Base-by-base conservation (phyloP, 2,113 vertebrate genomes). In the Capreolus pygargus region DNA sequence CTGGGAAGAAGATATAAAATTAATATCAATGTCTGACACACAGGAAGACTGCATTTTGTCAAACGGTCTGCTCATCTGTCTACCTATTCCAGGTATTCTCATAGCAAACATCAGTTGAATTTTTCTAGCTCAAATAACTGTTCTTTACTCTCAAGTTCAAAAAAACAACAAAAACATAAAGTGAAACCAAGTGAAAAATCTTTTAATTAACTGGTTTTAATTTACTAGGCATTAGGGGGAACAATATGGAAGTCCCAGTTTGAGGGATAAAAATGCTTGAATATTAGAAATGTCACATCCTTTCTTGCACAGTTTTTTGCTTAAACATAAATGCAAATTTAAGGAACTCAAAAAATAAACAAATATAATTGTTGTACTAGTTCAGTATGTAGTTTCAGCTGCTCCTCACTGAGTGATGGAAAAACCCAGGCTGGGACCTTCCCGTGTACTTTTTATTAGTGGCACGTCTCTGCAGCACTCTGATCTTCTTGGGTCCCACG, bases 141-240 rank as follows among this genome's bases (percentile, higher is more conserved):
- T 55, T 83, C 47, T 92, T 90, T 87, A 92, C 21, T 93, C 78
- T 57, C 67, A 70, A 81, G 1, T 57, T 94, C 2, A 86, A 76
- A 85, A 19, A 36, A 91, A 28, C 45, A 88, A 96, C 5, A 92
- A 94, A 95, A 94, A 30, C 16, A 93, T 82, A 87, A 89, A 76
- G 47, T 70, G n/a, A 87, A 91, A 78, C 9, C 11, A 86, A 92
- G 23, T 39, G 39, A 89, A 96, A 76, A 33, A 14, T 50, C 36
- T 90, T 36, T 3, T 10, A 61, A 91, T 86, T 86, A 94, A 43
- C 6, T 6, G 4, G 4, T 55, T 60, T 52, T 50, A 45, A 25
- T 94, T 93, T 94, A 82, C 28, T 47, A 89, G 58, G 7, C 82
- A 50, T 78, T 61, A 84, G 60, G 19, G 2, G 87, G 28, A 85